Conservation (phyloP, 2,797 vertebrate genomes). For the Sylvia borin region DNA sequence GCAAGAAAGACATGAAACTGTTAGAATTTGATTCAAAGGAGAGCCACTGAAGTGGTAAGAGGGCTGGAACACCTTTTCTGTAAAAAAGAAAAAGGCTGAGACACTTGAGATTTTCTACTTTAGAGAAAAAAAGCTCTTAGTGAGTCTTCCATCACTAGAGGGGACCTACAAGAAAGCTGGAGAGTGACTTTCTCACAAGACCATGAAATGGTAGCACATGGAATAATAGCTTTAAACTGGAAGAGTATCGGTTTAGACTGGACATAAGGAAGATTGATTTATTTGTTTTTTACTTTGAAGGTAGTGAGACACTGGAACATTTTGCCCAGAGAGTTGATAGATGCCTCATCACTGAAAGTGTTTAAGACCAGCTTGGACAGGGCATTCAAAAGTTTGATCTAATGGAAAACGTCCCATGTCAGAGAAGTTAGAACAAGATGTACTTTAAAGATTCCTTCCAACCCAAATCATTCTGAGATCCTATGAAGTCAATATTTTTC, state of each 20-base stretch:
- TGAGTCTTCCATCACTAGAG: background rate
- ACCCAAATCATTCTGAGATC: background rate
- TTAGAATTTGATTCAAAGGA: background rate
- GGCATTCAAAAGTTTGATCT: background rate
- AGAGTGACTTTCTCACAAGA: background rate
- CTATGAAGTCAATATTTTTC: background rate
- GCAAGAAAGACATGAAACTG: background rate
- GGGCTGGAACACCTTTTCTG: background rate
- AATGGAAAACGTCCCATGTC: background rate
- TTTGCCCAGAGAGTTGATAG: background rate
- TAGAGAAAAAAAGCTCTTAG: background rate
- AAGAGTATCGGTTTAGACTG: background rate
- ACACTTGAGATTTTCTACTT: background rate
- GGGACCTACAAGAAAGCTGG: background rate
- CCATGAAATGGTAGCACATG: background rate
- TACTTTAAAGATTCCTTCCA: background rate
- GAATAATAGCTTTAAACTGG: background rate
- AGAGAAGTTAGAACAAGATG: rapidly evolving
- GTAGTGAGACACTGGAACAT: background rate
- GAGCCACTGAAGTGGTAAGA: background rate
- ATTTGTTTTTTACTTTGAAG: background rate
- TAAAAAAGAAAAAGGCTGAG: background rate
- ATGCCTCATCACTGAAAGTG: rapidly evolving
- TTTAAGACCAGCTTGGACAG: background rate
- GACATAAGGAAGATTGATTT: background rate